Percentiles rank a stretch among this genome's conserved stretches.
These are phyloP conservation scores for Phyllostomus hastatus DNA, from an alignment of 2,113 vertebrate species.

Conservation along the genomic window DNA sequence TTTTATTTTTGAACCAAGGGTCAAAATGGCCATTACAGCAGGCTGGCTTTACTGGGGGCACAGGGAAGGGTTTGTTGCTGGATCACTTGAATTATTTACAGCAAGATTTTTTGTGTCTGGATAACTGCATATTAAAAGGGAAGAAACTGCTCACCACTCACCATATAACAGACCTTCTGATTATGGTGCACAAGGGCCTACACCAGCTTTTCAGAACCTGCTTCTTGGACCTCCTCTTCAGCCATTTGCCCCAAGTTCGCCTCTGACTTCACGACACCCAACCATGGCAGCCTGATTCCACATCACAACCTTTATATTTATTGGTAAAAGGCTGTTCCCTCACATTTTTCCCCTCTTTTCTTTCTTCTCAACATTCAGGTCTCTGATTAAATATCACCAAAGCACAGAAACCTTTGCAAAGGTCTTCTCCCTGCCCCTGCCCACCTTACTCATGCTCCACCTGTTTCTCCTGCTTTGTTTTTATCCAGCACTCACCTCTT, in stretches of 20 bases:
- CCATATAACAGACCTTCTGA: neutral
- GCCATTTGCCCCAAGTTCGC: neutral
- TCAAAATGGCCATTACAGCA: neutral
- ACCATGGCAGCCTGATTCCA: neutral
- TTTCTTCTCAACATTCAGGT: neutral
- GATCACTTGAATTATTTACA: neutral
- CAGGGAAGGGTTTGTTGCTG: neutral
- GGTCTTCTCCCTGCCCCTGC: neutral
- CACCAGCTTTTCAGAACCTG: neutral
- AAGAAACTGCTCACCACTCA: neutral
- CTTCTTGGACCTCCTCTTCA: neutral
- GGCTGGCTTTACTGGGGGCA: neutral
- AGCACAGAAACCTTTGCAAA: neutral
- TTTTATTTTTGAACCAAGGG: neutral
- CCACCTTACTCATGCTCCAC: neutral
- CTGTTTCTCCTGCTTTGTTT: neutral
- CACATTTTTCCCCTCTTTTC: neutral
- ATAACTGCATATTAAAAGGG: neutral
- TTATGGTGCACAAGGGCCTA: neutral
- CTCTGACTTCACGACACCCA: too few species aligned
- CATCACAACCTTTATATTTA: neutral
- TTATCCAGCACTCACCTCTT: neutral
- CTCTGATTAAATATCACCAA: neutral
- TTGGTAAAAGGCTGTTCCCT: neutral
- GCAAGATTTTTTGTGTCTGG: neutral